These are phyloP conservation scores for Mungos mungo DNA, from an alignment of 2,113 vertebrate genomes.

Conservation along the genomic window DNA sequence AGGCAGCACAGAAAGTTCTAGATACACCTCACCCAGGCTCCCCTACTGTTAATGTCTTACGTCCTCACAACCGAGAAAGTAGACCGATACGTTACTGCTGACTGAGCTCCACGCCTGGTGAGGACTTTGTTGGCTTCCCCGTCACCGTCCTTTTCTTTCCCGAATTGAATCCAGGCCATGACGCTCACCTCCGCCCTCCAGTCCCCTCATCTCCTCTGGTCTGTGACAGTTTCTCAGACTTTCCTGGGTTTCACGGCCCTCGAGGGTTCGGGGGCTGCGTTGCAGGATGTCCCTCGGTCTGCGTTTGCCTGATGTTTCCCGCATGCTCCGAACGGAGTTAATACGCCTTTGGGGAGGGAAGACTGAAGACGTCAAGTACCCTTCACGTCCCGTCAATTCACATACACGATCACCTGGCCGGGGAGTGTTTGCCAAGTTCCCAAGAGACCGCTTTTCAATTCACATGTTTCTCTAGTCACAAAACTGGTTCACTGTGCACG, in stretches of 20 bases:
- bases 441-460: neutral
- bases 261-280: neutral
- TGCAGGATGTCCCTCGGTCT: neutral
- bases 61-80: neutral
- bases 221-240: neutral
- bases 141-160: neutral
- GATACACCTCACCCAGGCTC: accelerated
- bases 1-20: neutral
- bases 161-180: accelerated
- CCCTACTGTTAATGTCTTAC: accelerated
- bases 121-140: neutral
- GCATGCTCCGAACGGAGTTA: accelerated
- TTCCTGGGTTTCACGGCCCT: neutral
- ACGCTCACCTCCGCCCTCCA: accelerated
- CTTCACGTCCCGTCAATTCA: neutral
- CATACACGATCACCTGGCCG: neutral
- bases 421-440: neutral
- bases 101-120: no score
- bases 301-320: neutral
- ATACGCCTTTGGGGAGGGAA: neutral
- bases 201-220: accelerated
- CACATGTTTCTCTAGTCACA: neutral
- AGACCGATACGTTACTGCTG: accelerated
- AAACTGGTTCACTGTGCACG: neutral
- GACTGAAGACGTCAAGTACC: neutral